Percentiles rank a stretch among this genome's conserved stretches.
These are phyloP conservation scores for Mimachlamys varia DNA, from an alignment of 2,888 invertebrate genomes.

Conservation along the genomic window DNA sequence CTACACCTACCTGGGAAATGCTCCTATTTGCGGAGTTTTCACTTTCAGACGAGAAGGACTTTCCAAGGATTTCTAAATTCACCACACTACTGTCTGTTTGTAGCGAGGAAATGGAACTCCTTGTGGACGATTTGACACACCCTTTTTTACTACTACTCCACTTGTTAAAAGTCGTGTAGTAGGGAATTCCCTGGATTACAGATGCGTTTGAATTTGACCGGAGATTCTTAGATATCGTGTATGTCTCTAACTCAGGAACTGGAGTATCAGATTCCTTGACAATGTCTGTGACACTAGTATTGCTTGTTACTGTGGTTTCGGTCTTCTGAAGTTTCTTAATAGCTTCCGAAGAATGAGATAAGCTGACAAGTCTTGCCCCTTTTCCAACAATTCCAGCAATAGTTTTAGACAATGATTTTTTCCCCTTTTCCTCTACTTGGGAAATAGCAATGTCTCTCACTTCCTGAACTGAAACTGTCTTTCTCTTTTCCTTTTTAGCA, in stretches of 20 bases:
- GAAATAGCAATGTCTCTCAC: background rate
- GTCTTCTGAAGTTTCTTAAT: conserved; percentile 12
- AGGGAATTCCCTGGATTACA: conserved; percentile 56
- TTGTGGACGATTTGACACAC: conserved; percentile 36
- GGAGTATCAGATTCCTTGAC: background rate
- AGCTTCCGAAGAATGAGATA: conserved; percentile 13
- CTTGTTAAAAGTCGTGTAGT: conserved; percentile 47
- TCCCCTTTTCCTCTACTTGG: conserved; percentile 38
- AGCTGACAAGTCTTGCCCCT: background rate
- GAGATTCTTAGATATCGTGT: conserved; percentile 55
- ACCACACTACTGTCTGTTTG: conserved; percentile 40
- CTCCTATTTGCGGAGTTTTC: conserved; percentile 50
- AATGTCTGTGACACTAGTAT: background rate
- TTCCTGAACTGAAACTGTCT: background rate
- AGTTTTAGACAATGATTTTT: conserved; percentile 32
- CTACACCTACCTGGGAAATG: conserved; percentile 25
- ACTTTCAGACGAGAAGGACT: conserved; percentile 44
- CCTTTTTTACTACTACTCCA: conserved; percentile 45
- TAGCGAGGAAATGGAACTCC: conserved; percentile 38
- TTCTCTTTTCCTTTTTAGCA: conserved; percentile 10
- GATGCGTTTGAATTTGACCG: conserved; percentile 57
- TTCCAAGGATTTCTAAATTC: conserved; percentile 40
- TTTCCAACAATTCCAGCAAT: conserved; percentile 32
- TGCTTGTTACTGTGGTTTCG: background rate
- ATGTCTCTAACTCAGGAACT: conserved; percentile 38